These are phyloP conservation scores for Labia minor DNA, from an alignment of 2,888 invertebrate species.

Conservation along the genomic window DNA sequence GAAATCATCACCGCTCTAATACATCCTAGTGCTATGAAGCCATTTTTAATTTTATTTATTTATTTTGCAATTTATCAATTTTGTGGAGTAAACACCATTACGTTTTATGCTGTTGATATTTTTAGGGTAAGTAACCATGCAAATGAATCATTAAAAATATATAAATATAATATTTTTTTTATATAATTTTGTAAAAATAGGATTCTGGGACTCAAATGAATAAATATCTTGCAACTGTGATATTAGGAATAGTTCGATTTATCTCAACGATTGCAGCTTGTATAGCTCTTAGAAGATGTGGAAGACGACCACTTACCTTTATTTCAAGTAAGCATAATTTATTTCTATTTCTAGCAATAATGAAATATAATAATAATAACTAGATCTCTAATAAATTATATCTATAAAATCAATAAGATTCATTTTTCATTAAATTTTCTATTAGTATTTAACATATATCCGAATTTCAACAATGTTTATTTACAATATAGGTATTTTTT, in stretches of 20 bases:
- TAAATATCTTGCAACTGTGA: constrained; percentile 49
- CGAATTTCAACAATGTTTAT: too few species aligned
- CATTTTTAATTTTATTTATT: constrained; percentile 37
- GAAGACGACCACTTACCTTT: constrained; percentile 52
- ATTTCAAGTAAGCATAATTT: constrained; percentile 43
- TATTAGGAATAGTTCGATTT: constrained; percentile 48
- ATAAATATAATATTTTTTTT: constrained; percentile 22
- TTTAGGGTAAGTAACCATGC: constrained; percentile 40
- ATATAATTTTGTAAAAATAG: too few species aligned
- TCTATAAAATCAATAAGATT: too few species aligned
- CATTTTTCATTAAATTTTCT: too few species aligned
- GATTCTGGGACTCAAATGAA: constrained; percentile 47
- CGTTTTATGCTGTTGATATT: constrained; percentile 57
- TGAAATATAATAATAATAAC: too few species aligned
- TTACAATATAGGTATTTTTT: too few species aligned
- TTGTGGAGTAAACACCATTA: constrained; percentile 57
- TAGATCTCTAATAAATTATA: too few species aligned
- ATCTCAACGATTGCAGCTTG: constrained; percentile 53
- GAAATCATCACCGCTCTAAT: constrained; percentile 46
- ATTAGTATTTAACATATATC: too few species aligned
- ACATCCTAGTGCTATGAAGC: constrained; percentile 51
- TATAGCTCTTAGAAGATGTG: constrained; percentile 47
- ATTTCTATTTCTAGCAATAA: not conserved
- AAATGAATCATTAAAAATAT: not conserved
- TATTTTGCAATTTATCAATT: constrained; percentile 56